Evolutionary conservation across 2,888 invertebrate genomes (phyloP).

Genomic region (Malachius bipustulatus): DNA sequence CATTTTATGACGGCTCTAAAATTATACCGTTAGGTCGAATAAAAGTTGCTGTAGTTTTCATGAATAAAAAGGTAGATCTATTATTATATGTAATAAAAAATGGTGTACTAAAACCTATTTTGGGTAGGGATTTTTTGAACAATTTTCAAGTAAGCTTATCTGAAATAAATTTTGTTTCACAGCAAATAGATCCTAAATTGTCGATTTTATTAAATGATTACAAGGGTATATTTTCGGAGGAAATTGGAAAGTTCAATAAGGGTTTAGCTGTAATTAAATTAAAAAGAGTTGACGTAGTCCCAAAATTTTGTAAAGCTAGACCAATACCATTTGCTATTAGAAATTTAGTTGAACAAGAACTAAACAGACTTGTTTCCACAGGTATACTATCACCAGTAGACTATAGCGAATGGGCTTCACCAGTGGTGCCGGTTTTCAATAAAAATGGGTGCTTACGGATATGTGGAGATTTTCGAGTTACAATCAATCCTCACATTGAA

Average conservation of each 20-base stretch:
- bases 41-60: constrained; percentile 9
- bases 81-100: constrained; percentile 9
- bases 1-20: constrained; percentile 10
- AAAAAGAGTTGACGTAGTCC: constrained; percentile 6
- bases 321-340: constrained; percentile 8
- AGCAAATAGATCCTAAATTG: constrained; percentile 2
- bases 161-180: too few relatives aligned
- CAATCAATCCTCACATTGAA: constrained; percentile 8
- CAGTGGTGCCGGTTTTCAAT: too few relatives aligned
- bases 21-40: constrained; percentile 9
- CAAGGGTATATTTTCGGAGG: constrained; percentile 11
- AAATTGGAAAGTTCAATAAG: constrained; percentile 14
- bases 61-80: constrained; percentile 5
- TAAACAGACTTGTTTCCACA: constrained; percentile 12
- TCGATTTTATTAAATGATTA: constrained; percentile 8
- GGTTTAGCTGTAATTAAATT: constrained; percentile 7
- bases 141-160: constrained; percentile 6
- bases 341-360: constrained; percentile 9
- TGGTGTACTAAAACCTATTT: constrained; percentile 9
- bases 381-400: constrained; percentile 14
- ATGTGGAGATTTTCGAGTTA: constrained; percentile 9
- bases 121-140: constrained; percentile 9
- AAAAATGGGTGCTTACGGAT: constrained; percentile 5
- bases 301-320: constrained; percentile 10
- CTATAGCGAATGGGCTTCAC: constrained; percentile 11